Evolutionary conservation across 1,140 invertebrate genomes (phyloP), one percentile per base, ranked within the genome.

Genomic region (Patella vulgata): DNA sequence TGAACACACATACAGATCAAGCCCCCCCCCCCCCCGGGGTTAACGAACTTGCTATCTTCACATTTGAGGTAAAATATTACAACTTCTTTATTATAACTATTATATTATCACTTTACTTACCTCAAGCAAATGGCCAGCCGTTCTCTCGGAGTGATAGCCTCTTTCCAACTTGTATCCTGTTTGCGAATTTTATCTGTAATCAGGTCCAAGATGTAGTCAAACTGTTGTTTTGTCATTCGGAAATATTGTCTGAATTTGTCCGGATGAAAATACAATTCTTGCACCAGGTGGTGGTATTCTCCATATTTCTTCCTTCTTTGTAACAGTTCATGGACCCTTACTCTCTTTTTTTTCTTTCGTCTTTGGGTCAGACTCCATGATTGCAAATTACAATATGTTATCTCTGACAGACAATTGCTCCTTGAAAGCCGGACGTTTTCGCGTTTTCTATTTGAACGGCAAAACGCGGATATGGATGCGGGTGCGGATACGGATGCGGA

Each of bases 201-300:
- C 19, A 52, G 33, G 21, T 31, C 28, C 23, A 52, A 31, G 19
- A 52, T 31, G 50, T 52, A 31, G 23, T 52, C 33, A 43, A 55
- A 55, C 21, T 55, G 33, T 27, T 40, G 19, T 40, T 36, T 21
- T n/a, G 53, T 55, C 53, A 55, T 55, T 55, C 53, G 30, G 39
- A 55, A 55, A 27, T 55, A 55, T 40, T 55, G 53, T 17, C 21
- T n/a, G 40, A 55, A 42, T 55, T 55, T 55, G 25, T 25, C 53
- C 21, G 12, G 31, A 40, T 55, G 36, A 40, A 40, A 39, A 40
- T 43, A 25, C 48, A 36, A 14, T 8, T 14, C 14, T 23, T 51
- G 11, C 6, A 51, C 48, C 48, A 51, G 25, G 48, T 51, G 19
- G 11, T 51, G 48, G 25, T 51, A 51, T 51, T 51, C 27, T 5